These are phyloP conservation scores for Cryptoprocta ferox DNA, from an alignment of 2,797 vertebrate genomes.

Conservation along the genomic window DNA sequence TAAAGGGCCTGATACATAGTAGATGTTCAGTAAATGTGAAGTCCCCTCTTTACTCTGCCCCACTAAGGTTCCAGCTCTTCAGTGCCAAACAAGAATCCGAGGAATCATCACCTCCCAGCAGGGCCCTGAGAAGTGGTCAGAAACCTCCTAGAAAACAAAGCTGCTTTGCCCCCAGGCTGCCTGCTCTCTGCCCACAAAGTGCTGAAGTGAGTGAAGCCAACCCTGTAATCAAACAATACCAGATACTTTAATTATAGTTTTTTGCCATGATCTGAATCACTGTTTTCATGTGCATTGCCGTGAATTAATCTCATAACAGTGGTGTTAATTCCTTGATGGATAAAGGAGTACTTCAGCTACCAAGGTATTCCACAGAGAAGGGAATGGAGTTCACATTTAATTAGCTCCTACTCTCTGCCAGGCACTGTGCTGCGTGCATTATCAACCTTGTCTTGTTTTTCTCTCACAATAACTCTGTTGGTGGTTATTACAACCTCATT, in stretches of 20 bases:
- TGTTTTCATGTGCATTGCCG: conserved; percentile 79
- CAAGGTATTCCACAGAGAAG: conserved; percentile 55
- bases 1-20: not conserved
- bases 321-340: conserved; percentile 77
- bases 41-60: not conserved
- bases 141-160: conserved; percentile 67
- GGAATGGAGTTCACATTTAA: conserved; percentile 42
- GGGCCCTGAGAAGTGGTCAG: conserved; percentile 63
- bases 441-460: not conserved
- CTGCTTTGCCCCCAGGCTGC: conserved; percentile 60
- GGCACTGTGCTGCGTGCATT: conserved; percentile 33
- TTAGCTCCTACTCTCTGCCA: conserved; percentile 58
- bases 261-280: conserved; percentile 75
- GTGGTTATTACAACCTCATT: not conserved
- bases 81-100: not conserved
- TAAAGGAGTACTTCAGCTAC: conserved; percentile 64
- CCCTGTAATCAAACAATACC: conserved; percentile 82
- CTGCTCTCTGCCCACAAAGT: conserved; percentile 76
- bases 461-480: conserved; percentile 29
- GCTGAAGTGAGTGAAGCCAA: conserved; percentile 72
- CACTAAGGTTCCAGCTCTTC: not conserved
- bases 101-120: not conserved
- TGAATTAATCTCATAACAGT: conserved; percentile 80
- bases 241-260: conserved; percentile 82
- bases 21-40: conserved; percentile 17